Evolutionary conservation across 30 jellyfish, hydroid and myxozoan genomes (phyloP).

Genomic region (Aurelia sp.): DNA sequence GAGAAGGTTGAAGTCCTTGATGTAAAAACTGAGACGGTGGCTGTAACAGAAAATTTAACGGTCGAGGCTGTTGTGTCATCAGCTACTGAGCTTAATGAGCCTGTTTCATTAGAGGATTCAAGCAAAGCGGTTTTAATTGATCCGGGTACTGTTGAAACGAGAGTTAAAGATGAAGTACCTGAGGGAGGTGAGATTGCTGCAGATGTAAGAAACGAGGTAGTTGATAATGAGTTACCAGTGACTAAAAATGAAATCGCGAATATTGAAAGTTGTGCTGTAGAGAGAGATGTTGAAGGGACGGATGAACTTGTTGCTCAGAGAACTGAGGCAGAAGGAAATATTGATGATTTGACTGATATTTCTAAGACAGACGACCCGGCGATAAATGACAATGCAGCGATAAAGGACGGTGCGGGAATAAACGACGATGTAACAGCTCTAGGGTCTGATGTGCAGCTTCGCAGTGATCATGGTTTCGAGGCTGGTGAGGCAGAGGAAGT

Average conservation of each 20-base stretch:
- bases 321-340: not conserved
- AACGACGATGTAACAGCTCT: not conserved
- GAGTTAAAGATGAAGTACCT: too few species aligned
- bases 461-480: not conserved
- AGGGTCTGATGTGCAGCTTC: not conserved
- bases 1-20: not conserved
- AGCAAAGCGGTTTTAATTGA: conserved; percentile 20
- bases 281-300: not conserved
- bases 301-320: too few species aligned
- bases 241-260: not conserved
- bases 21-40: conserved; percentile 3
- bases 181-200: not conserved
- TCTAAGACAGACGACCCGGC: not conserved
- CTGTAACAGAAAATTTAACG: not conserved
- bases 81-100: conserved; percentile 5
- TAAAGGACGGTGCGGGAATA: not conserved
- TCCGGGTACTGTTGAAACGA: not conserved
- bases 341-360: not conserved
- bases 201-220: not conserved
- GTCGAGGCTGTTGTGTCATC: conserved; percentile 11
- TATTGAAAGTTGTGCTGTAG: not conserved
- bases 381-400: not conserved
- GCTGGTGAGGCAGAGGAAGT: not conserved
- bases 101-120: conserved; percentile 6
- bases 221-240: not conserved